These are phyloP conservation scores for Dendrolimus kikuchii DNA, from an alignment of 1,140 invertebrate genomes.

Conservation along the genomic window DNA sequence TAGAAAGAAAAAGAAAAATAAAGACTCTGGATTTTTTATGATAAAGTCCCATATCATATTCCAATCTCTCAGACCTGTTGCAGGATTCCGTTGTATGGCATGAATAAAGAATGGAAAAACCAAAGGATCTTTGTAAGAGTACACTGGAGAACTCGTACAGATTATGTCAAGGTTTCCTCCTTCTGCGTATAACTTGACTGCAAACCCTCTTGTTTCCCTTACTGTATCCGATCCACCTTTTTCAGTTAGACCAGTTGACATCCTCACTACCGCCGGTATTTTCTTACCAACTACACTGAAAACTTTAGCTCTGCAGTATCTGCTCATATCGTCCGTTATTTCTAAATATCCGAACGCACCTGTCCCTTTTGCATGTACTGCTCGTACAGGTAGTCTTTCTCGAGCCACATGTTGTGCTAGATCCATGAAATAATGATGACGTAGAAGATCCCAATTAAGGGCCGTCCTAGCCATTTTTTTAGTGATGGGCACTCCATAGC, in stretches of 20 bases:
- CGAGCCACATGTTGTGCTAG: conserved; percentile 91
- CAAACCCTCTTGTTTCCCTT: conserved; percentile 81
- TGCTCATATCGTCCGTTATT: conserved; percentile 92
- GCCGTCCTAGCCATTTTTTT: no score
- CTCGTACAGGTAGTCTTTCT: conserved; percentile 96
- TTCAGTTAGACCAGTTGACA: conserved; percentile 92
- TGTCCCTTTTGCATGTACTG: conserved; percentile 96
- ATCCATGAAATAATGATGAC: conserved; percentile 79
- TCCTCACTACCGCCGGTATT: conserved; percentile 81
- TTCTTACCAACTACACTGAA: conserved; percentile 89
- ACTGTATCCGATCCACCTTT: conserved; percentile 88
- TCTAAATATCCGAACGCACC: conserved; percentile 97
- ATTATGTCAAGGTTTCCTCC: conserved; percentile 85
- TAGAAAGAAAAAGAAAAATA: conserved; percentile 73
- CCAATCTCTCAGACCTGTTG: conserved; percentile 80
- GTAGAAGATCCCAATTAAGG: conserved; percentile 60
- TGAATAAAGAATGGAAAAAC: conserved; percentile 78
- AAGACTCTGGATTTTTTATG: conserved; percentile 85
- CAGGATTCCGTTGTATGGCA: conserved; percentile 80
- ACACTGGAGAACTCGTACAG: conserved; percentile 83
- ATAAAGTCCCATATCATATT: conserved; percentile 96
- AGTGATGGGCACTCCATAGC: no score
- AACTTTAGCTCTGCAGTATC: conserved; percentile 88
- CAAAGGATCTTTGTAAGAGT: conserved; percentile 81
- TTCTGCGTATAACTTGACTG: conserved; percentile 85